These are phyloP conservation scores for Macroglossus sobrinus DNA, from an alignment of 2,113 vertebrate genomes.

Conservation along the genomic window DNA sequence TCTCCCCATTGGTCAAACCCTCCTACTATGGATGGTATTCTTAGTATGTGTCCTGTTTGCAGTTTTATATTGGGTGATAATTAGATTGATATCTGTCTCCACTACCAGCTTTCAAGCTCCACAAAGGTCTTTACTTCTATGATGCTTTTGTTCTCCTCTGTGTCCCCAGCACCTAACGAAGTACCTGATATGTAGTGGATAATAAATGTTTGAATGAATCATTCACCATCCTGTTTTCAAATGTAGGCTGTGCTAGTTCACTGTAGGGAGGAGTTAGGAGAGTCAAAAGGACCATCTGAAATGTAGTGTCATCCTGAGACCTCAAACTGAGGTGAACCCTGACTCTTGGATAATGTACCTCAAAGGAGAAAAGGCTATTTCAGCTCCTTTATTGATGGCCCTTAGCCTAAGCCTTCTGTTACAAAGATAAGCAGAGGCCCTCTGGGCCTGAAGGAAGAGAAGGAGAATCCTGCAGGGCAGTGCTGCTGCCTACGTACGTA, in stretches of 20 bases:
- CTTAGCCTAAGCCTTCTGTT: neutral
- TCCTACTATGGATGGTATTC: neutral
- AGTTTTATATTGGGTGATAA: neutral
- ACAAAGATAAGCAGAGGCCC: neutral
- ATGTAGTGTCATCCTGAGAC: neutral
- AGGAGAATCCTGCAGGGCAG: neutral
- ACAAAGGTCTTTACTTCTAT: neutral
- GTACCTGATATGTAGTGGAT: neutral
- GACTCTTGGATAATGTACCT: neutral
- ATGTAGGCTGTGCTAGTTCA: neutral
- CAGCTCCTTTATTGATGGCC: neutral
- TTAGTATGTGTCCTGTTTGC: neutral
- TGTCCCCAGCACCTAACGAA: neutral
- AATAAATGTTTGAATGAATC: neutral
- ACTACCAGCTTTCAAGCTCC: neutral
- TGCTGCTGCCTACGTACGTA: rapidly evolving
- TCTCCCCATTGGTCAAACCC: neutral
- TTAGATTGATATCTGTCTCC: neutral
- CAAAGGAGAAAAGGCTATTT: neutral
- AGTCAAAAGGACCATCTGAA: neutral
- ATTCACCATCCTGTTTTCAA: neutral
- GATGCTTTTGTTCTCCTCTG: neutral
- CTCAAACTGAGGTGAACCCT: neutral
- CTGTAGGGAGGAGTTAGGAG: neutral
- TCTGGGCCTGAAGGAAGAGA: neutral